A percentile compares a stretch with the other conserved stretches of the same genome.
Evolutionary conservation across 2,113 vertebrate species (phyloP).

Genomic region (Sarotherodon lohbergeri): DNA sequence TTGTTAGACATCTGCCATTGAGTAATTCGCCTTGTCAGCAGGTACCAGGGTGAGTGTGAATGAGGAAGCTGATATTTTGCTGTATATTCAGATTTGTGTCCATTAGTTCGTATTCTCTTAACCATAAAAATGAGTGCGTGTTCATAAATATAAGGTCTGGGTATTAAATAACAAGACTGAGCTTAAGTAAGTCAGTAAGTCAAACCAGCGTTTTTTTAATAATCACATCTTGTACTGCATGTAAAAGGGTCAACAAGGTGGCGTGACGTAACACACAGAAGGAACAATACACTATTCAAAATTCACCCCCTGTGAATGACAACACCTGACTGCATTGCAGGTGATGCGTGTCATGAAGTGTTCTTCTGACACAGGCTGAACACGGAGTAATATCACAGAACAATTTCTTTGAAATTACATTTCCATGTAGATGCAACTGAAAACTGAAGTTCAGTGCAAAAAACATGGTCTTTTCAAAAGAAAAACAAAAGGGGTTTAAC

Average conservation of each 20-base stretch:
- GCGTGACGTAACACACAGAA: neutral
- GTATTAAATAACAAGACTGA: neutral
- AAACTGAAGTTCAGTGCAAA: neutral
- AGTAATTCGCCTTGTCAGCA: neutral
- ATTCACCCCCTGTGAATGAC: constrained; percentile 1
- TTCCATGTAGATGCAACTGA: neutral
- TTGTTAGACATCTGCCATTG: neutral
- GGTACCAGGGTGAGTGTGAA: neutral
- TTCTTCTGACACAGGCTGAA: neutral
- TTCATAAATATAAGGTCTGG: neutral
- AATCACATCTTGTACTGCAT: neutral
- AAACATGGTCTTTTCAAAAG: neutral
- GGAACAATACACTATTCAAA: neutral
- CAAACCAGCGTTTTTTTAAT: neutral
- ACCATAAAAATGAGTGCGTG: neutral
- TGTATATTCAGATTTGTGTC: neutral
- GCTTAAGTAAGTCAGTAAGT: neutral
- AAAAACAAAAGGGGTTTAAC: neutral
- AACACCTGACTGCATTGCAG: neutral
- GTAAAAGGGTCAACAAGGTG: neutral
- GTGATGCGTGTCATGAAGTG: neutral
- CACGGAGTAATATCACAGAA: neutral
- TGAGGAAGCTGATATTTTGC: neutral
- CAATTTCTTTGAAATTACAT: neutral
- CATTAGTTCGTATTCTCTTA: neutral